Percentiles rank a stretch among this genome's conserved stretches.
These are phyloP conservation scores for Tribolium freemani DNA, from an alignment of 2,888 invertebrate genomes.

Conservation along the genomic window DNA sequence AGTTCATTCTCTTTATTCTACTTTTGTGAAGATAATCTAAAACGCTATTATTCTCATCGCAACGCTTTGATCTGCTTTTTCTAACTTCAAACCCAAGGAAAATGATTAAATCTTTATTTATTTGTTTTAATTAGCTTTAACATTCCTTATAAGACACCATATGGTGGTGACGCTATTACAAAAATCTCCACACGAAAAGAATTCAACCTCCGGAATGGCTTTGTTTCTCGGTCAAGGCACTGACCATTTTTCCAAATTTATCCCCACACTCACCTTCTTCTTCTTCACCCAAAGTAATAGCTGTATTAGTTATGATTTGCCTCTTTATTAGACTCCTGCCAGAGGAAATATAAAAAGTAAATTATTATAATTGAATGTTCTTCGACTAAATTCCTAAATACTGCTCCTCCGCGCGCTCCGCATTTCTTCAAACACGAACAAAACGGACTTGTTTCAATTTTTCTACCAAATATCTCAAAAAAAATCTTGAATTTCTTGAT, in stretches of 20 bases:
- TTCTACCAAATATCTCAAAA: no score
- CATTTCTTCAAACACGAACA: no score
- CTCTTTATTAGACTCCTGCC: background rate
- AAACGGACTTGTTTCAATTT: no score
- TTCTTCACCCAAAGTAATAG: background rate
- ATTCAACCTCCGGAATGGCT: conserved; percentile 7
- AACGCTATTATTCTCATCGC: conserved; percentile 42
- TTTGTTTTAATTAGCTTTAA: conserved; percentile 27
- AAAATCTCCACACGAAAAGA: conserved; percentile 17
- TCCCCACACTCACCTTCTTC: background rate
- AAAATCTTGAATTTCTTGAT: no score
- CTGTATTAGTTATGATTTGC: background rate
- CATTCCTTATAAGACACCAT: conserved; percentile 27
- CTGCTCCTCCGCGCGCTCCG: background rate
- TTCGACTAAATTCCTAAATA: background rate
- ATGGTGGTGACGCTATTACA: conserved; percentile 16
- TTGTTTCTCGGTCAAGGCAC: background rate
- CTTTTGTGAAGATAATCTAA: conserved; percentile 44
- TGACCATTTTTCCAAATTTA: background rate
- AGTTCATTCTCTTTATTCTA: conserved; percentile 46
- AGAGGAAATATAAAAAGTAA: conserved; percentile 3
- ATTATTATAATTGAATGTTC: conserved; percentile 18
- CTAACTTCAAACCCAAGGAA: background rate
- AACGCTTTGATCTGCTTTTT: conserved; percentile 36
- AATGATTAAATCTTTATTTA: conserved; percentile 33